Evolutionary conservation across 1,140 invertebrate genomes (phyloP).

Genomic region (Trichonephila clavata): DNA sequence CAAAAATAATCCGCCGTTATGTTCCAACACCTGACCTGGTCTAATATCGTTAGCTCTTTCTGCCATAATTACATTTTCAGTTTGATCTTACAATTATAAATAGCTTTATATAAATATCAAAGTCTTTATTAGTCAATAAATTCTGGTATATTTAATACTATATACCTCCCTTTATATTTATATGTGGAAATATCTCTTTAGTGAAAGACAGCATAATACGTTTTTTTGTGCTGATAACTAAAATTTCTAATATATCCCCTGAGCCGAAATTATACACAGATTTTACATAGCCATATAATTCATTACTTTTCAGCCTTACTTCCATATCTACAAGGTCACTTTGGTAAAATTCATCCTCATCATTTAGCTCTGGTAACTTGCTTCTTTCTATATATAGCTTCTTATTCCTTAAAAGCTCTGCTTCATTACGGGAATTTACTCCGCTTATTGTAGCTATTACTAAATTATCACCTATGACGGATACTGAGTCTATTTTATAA

Average conservation of each 20-base stretch:
- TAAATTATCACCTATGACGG: conserved; percentile 20
- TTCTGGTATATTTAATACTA: conserved; percentile 18
- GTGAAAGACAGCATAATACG: neutral
- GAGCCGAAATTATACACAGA: conserved; percentile 7
- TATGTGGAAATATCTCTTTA: conserved; percentile 20
- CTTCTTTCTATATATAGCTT: conserved; percentile 35
- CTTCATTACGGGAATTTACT: conserved; percentile 36
- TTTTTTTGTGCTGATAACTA: conserved; percentile 25
- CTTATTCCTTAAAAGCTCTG: conserved; percentile 38
- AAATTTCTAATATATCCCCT: conserved; percentile 25
- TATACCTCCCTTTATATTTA: conserved; percentile 25
- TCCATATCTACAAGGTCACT: conserved; percentile 22
- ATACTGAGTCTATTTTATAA: conserved; percentile 33
- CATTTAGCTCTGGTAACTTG: conserved; percentile 18
- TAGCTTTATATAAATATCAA: conserved; percentile 27
- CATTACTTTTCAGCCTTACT: conserved; percentile 2
- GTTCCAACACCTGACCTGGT: conserved; percentile 41
- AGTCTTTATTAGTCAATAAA: conserved; percentile 26
- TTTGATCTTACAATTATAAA: conserved; percentile 26
- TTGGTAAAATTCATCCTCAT: conserved; percentile 8
- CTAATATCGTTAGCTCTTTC: conserved; percentile 49
- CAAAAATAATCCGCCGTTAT: conserved; percentile 39
- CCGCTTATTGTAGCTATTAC: conserved; percentile 35
- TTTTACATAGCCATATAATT: conserved; percentile 7
- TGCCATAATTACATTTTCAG: conserved; percentile 39